Evolutionary conservation across 2,797 vertebrate species (phyloP).

Genomic region (Gadopsis bispinosus): DNA sequence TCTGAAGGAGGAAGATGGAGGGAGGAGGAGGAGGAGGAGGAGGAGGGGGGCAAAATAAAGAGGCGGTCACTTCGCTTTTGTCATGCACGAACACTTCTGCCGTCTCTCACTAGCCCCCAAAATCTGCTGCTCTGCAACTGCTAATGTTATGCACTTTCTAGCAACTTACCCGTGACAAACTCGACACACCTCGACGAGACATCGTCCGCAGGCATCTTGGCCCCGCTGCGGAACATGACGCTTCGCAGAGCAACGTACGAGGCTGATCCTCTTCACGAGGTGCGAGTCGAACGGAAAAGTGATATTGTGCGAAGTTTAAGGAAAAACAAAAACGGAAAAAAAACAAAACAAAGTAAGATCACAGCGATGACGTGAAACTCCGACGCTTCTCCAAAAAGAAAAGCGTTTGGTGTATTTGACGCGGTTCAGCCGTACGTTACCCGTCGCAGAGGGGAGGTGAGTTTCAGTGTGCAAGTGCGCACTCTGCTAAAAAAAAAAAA

Average conservation of each 20-base stretch:
- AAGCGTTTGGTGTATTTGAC: background rate
- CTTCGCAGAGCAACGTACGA: constrained; percentile 35
- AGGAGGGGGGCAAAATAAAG: background rate
- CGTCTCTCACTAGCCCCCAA: background rate
- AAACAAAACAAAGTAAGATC: background rate
- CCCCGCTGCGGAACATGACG: constrained; percentile 66
- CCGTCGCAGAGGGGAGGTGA: constrained; percentile 35
- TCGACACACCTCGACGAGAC: constrained; percentile 75
- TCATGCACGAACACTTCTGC: constrained; percentile 16
- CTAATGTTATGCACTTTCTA: background rate
- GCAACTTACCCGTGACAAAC: constrained; percentile 81
- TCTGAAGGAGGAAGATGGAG: constrained; percentile 81
- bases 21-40: constrained; percentile 53
- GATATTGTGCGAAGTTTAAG: rapidly evolving
- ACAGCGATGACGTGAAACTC: background rate
- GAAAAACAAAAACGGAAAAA: background rate
- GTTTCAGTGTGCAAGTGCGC: constrained; percentile 68
- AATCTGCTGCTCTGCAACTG: background rate
- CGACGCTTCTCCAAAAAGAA: background rate
- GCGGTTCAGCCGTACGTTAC: constrained; percentile 57
- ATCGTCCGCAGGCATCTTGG: constrained; percentile 79
- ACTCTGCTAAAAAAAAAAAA: constrained; percentile 60
- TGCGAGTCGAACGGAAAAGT: too few species aligned
- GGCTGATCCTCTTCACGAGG: constrained; percentile 43
- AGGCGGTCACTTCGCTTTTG: constrained; percentile 42